Conservation (phyloP, 2,797 vertebrate genomes). For the Iguana delicatissima region DNA sequence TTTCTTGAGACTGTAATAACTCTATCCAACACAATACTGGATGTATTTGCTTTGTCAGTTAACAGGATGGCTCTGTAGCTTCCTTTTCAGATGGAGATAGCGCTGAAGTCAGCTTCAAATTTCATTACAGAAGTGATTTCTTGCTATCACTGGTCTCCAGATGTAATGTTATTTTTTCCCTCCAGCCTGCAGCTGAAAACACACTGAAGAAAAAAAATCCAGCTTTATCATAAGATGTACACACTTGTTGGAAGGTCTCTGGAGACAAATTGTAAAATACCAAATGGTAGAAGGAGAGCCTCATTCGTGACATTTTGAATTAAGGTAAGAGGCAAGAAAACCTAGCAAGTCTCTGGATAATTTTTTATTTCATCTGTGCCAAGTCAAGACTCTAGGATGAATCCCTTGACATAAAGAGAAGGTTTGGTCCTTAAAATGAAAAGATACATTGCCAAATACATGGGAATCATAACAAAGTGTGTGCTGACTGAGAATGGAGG, state of each 20-base stretch:
- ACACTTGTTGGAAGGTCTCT: slow-evolving; percentile 15
- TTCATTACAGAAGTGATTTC: slow-evolving; percentile 24
- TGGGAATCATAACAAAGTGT: neutral
- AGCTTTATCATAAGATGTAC: slow-evolving; percentile 1
- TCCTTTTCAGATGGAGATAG: slow-evolving; percentile 11
- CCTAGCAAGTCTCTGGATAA: neutral
- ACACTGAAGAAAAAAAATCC: neutral
- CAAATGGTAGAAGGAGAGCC: neutral
- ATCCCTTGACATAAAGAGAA: neutral
- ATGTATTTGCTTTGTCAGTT: slow-evolving; percentile 38
- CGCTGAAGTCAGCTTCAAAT: slow-evolving; percentile 8
- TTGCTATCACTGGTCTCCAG: slow-evolving; percentile 27
- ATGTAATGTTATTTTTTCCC: slow-evolving; percentile 25
- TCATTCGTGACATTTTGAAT: slow-evolving; percentile 6
- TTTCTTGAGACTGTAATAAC: slow-evolving; percentile 4
- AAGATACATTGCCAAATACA: neutral
- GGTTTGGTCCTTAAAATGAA: slow-evolving; percentile 1
- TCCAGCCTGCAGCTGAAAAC: slow-evolving; percentile 8
- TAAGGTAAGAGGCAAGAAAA: neutral
- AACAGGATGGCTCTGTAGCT: slow-evolving; percentile 7
- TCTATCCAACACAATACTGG: neutral
- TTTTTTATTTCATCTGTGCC: neutral
- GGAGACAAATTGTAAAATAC: slow-evolving; percentile 16
- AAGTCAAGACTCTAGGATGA: neutral
- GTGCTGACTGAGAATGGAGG: neutral